A percentile compares a stretch with the other conserved stretches of the same genome.
phyloP scores from a whole-genome alignment of 2,888 invertebrate species.

The Drosophila incognita region DNA sequence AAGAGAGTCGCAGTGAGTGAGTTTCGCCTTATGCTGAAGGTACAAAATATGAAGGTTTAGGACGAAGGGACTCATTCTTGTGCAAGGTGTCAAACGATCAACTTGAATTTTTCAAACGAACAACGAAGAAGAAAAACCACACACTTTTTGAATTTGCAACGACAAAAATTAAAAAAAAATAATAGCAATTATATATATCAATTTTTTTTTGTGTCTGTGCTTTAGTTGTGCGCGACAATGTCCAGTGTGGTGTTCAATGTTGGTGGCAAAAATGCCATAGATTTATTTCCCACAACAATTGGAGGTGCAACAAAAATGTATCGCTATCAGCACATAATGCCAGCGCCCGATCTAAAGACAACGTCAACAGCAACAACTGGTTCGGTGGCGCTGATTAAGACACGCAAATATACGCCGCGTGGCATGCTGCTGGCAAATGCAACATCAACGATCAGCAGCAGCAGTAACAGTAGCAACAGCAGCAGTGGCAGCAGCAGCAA shows the following conservation, averaged over 20 bases:
- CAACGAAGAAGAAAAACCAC: slow-evolving; percentile 20
- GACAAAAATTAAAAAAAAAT: background rate
- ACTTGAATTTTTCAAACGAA: slow-evolving; percentile 66
- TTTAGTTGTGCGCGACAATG: slow-evolving; percentile 31
- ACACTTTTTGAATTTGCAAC: slow-evolving; percentile 5
- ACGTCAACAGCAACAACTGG: slow-evolving; percentile 37
- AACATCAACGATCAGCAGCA: slow-evolving; percentile 11
- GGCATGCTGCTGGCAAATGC: slow-evolving; percentile 73
- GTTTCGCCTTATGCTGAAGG: slow-evolving; percentile 61
- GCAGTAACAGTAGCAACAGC: slow-evolving; percentile 18
- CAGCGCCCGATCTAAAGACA: slow-evolving; percentile 57
- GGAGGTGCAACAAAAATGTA: slow-evolving; percentile 68
- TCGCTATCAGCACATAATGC: slow-evolving; percentile 80
- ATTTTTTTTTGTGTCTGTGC: slow-evolving; percentile 44
- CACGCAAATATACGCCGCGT: slow-evolving; percentile 89
- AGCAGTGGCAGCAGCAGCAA: slow-evolving; percentile 9
- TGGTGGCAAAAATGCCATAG: slow-evolving; percentile 47
- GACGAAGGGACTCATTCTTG: slow-evolving; percentile 87
- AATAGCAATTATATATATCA: background rate
- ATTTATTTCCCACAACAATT: slow-evolving; percentile 66
- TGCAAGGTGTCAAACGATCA: slow-evolving; percentile 85
- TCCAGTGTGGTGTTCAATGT: slow-evolving; percentile 65
- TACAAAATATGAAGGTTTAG: slow-evolving; percentile 85
- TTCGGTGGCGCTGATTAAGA: slow-evolving; percentile 86
- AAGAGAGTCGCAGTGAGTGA: slow-evolving; percentile 23